phyloP scores from a whole-genome alignment of 2,797 vertebrate genomes.

The Botia almorhae region DNA sequence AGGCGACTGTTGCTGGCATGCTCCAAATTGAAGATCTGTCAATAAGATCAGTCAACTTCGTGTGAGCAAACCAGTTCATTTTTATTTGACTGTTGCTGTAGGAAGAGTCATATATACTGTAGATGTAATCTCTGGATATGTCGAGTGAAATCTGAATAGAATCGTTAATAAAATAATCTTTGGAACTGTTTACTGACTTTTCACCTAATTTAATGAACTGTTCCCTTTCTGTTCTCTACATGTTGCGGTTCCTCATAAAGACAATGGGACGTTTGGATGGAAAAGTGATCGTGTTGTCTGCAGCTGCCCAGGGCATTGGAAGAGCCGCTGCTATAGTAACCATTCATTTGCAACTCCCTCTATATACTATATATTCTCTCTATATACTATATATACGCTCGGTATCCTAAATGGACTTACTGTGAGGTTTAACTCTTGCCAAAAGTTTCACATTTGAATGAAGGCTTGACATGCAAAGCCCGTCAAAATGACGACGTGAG shows the following conservation, averaged over 20 bases:
- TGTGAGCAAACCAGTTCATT: too few relatives aligned
- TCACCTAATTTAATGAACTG: neutral
- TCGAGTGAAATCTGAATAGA: neutral
- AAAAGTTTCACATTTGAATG: constrained; percentile 12
- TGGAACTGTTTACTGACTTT: neutral
- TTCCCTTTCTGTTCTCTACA: neutral
- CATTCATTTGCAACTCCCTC: neutral
- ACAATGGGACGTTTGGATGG: constrained; percentile 90
- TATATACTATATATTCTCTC: too few relatives aligned
- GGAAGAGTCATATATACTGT: too few relatives aligned
- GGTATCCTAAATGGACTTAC: constrained; percentile 29
- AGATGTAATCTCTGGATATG: neutral
- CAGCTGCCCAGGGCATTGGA: constrained; percentile 93
- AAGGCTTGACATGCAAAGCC: neutral
- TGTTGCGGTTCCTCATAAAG: neutral
- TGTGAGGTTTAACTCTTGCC: constrained; percentile 12
- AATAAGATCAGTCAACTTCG: too few relatives aligned
- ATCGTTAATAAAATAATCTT: neutral
- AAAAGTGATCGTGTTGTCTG: constrained; percentile 89
- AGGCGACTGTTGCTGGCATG: too few relatives aligned
- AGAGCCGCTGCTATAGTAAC: constrained; percentile 87
- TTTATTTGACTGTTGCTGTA: too few relatives aligned
- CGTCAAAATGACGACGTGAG: too few relatives aligned
- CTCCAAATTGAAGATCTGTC: too few relatives aligned
- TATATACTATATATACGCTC: too few relatives aligned